Conservation (phyloP, 2,797 vertebrate species). For the Syncerus caffer region DNA sequence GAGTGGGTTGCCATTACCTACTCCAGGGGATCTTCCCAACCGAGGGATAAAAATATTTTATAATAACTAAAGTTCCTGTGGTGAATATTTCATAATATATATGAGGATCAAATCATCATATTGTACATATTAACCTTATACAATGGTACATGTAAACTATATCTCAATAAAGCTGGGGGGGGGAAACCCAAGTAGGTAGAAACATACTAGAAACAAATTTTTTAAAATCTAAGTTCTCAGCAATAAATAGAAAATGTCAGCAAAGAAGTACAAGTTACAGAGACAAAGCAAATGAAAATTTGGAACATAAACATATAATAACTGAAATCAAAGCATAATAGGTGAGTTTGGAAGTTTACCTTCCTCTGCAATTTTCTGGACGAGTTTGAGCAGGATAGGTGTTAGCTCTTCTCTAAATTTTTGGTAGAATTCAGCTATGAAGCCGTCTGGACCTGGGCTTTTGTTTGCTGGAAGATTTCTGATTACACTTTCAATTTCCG, state of each 20-base stretch:
- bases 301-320: not conserved
- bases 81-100: not conserved
- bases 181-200: not conserved
- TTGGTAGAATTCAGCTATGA: no score
- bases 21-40: not conserved
- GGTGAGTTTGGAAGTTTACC: no score
- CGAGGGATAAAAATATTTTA: not conserved
- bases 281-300: not conserved
- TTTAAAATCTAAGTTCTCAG: not conserved
- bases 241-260: not conserved
- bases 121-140: not conserved
- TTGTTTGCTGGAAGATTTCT: no score
- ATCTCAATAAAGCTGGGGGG: not conserved
- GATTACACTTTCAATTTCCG: no score
- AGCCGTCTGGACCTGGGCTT: no score
- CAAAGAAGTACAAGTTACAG: not conserved
- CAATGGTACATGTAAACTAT: not conserved
- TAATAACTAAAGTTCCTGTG: not conserved
- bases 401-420: no score
- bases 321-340: not conserved
- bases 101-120: not conserved
- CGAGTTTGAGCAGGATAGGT: no score
- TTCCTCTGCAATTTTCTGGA: no score
- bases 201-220: not conserved
- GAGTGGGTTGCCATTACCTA: not conserved